phyloP scores from a whole-genome alignment of 2,888 invertebrate species.

The Melieria omissa region DNA sequence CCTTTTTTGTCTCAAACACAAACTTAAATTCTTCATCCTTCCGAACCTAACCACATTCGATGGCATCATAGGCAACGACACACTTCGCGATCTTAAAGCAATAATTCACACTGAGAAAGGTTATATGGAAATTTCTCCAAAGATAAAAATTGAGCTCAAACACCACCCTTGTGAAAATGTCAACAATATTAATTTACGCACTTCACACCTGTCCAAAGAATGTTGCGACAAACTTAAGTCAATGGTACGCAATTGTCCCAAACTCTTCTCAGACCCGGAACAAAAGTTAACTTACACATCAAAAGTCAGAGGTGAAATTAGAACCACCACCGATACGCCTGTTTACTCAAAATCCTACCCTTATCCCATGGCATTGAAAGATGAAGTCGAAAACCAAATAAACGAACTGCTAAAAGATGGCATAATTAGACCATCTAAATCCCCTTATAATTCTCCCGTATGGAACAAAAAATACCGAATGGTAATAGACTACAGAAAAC shows the following conservation, averaged over 20 bases:
- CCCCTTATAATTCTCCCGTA: neutral
- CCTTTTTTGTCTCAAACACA: too few relatives aligned
- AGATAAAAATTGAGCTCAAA: neutral
- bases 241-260: too few relatives aligned
- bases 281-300: too few relatives aligned
- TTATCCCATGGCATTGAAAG: neutral
- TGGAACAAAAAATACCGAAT: neutral
- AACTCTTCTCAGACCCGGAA: too few relatives aligned
- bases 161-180: neutral
- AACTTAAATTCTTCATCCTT: too few relatives aligned
- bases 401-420: too few relatives aligned
- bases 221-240: neutral
- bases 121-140: neutral
- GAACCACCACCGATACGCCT: too few relatives aligned
- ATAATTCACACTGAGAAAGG: neutral
- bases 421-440: too few relatives aligned
- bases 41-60: too few relatives aligned
- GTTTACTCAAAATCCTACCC: neutral
- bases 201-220: too few relatives aligned
- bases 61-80: neutral
- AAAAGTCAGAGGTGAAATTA: too few relatives aligned
- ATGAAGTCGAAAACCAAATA: too few relatives aligned
- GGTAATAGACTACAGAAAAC: slow-evolving; percentile 1
- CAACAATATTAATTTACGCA: neutral
- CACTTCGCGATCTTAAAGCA: neutral